phyloP scores from a whole-genome alignment of 2,113 vertebrate species.

The Serinus canaria region DNA sequence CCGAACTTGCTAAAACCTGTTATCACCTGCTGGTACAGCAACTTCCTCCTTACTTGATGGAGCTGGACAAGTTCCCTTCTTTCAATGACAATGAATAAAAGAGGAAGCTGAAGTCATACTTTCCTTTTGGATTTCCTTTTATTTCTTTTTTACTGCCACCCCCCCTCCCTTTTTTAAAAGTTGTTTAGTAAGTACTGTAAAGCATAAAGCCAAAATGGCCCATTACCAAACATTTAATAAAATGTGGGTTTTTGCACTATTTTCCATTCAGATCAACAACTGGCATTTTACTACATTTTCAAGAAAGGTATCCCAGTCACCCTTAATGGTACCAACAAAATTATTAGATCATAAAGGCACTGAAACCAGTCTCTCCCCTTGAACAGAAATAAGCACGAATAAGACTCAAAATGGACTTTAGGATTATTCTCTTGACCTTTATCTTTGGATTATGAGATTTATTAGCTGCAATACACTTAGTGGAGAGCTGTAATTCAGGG shows the following conservation, averaged over 20 bases:
- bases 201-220: not conserved
- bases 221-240: not conserved
- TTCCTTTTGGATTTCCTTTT: conserved; percentile 1
- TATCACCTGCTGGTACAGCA: not conserved
- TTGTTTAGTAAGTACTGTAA: not conserved
- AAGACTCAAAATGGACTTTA: conserved; percentile 13
- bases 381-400: not conserved
- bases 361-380: not conserved
- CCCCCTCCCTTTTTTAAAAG: rapidly evolving
- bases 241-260: not conserved
- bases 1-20: not conserved
- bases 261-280: not conserved
- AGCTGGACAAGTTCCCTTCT: not conserved
- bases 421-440: conserved; percentile 41
- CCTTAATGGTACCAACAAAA: not conserved
- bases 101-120: conserved; percentile 9
- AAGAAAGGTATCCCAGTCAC: not conserved
- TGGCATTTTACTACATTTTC: not conserved
- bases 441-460: conserved; percentile 46
- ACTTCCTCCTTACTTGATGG: not conserved
- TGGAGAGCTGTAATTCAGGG: not conserved
- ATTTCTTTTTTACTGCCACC: not conserved
- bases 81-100: not conserved
- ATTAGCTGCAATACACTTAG: conserved; percentile 34
- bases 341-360: not conserved